Base-by-base conservation (phyloP, 2,113 vertebrate species). In the Paramisgurnus dabryanus region DNA sequence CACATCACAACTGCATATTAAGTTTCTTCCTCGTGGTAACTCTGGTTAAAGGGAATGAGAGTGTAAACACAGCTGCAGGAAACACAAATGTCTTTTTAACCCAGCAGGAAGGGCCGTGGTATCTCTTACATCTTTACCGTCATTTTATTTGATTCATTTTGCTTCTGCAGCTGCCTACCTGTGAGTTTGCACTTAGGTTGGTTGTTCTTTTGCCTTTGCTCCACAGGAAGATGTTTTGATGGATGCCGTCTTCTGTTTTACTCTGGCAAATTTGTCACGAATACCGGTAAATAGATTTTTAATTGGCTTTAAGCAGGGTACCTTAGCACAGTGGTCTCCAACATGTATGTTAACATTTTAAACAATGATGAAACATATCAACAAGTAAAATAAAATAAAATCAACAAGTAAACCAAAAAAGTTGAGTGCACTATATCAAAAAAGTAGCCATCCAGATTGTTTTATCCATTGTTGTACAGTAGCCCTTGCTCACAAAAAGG, bases 1-100 rank as follows among this genome's bases (percentile, higher is more conserved):
- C 49, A 68, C 71, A 77, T 72, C 70, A 70, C 68, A 84, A 75
- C 61, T 84, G 68, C 47, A 69, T 45, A 22, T 74, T 72, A 71
- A 4, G 0, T 41, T 17, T 4, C 43, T 61, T 11, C 7, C 27
- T 40, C 53, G 49, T 50, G 60, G 50, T 72, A 69, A 27, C 8
- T 58, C 57, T 41, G 12, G 43, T 70, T 34, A 49, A 47, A 71
- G 43, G 61, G 41, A 68, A 84, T 47, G 39, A 57, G 65, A 65
- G 68, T 18, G 22, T 12, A 75, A 68, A 55, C 10, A 50, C 43
- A 79, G 55, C 41, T 63, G 50, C 34, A 67, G 82, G 80, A 68
- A 68, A 77, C 45, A 2, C 18, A 15, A 53, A 79, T 27, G 34
- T 47, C 27, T 68, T 40, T 49, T 70, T 63, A 79, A 15, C 43